phyloP scores from a whole-genome alignment of 1,140 invertebrate species.

The Coenobita brevimanus region DNA sequence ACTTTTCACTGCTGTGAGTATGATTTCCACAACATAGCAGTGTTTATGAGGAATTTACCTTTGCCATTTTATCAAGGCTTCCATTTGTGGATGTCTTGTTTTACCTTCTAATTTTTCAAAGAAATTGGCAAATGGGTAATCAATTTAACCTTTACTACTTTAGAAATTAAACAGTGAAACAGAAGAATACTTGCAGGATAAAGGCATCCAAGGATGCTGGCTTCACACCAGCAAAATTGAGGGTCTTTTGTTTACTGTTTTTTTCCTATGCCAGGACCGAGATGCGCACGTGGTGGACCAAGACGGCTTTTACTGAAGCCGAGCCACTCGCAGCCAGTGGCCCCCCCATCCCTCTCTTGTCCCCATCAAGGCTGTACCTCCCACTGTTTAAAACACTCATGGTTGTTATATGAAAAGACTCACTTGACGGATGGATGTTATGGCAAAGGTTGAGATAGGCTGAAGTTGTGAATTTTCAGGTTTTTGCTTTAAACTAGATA shows the following conservation, averaged over 20 bases:
- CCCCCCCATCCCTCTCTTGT: constrained; percentile 12
- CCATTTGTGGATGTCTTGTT: too few species aligned
- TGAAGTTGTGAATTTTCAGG: constrained; percentile 53
- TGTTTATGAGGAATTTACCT: too few species aligned
- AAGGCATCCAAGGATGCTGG: too few species aligned
- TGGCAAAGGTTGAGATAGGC: constrained; percentile 50
- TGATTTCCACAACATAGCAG: too few species aligned
- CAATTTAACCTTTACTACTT: too few species aligned
- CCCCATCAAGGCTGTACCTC: constrained; percentile 14
- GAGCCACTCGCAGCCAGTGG: neutral
- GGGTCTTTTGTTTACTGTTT: constrained; percentile 36
- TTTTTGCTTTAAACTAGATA: neutral
- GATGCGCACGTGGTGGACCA: constrained; percentile 63
- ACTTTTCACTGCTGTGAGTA: too few species aligned
- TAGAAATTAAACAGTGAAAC: too few species aligned
- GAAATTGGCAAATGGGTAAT: too few species aligned
- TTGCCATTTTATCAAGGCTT: too few species aligned
- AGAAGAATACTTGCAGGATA: too few species aligned
- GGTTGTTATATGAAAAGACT: constrained; percentile 1
- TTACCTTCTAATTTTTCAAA: too few species aligned
- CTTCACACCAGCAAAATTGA: too few species aligned
- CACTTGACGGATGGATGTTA: constrained; percentile 27
- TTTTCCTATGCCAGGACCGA: constrained; percentile 49
- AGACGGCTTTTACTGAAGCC: constrained; percentile 65
- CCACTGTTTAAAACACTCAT: constrained; percentile 12